Evolutionary conservation across 2,113 vertebrate species (phyloP).

Genomic region (Vimba vimba): DNA sequence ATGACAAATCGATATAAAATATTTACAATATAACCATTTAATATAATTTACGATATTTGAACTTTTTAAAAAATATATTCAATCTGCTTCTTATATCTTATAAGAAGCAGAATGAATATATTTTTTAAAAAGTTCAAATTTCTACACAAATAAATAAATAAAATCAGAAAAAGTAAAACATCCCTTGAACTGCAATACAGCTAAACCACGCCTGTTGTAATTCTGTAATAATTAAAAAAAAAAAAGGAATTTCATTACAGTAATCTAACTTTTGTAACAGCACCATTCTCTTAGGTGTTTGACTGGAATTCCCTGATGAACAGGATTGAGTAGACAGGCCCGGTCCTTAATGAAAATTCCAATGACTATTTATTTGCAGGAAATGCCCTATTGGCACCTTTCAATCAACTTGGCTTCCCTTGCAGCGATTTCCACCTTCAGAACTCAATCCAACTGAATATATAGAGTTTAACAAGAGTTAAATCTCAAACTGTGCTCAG

Average conservation of each 20-base stretch:
- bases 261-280: constrained; percentile 59
- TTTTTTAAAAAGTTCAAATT: neutral
- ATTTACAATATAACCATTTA: too few relatives aligned
- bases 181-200: neutral
- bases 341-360: constrained; percentile 66
- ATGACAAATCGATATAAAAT: neutral
- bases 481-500: neutral
- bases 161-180: neutral
- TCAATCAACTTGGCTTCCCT: constrained; percentile 62
- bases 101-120: neutral
- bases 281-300: constrained; percentile 64
- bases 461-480: neutral
- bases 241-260: constrained; percentile 50
- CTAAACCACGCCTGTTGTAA: constrained; percentile 14
- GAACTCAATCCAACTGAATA: neutral
- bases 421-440: constrained; percentile 57
- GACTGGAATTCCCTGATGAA: constrained; percentile 57
- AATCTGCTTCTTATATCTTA: neutral
- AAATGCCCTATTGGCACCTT: constrained; percentile 63
- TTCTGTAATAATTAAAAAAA: constrained; percentile 62
- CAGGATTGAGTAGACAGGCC: constrained; percentile 46
- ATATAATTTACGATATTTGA: neutral
- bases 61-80: neutral
- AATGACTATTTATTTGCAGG: constrained; percentile 67
- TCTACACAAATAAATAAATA: neutral